Base-by-base conservation (phyloP, 1,140 invertebrate species). In the Scylla paramamosain region DNA sequence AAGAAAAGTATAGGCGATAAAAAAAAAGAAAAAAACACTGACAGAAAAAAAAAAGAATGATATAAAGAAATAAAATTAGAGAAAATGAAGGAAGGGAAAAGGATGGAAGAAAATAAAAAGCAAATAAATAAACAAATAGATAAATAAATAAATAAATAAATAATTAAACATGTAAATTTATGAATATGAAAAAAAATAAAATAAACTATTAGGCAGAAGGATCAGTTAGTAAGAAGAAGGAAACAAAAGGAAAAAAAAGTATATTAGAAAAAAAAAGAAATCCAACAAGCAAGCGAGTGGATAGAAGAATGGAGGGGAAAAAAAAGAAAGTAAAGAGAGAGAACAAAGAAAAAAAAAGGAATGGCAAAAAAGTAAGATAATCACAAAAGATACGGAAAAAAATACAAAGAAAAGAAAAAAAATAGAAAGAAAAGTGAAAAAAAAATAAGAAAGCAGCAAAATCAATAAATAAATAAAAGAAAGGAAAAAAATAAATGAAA, bases 301-400 rank as follows among this genome's bases (percentile, higher is more conserved):
- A 39, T 39, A 39, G 6, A 39, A 39, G 1, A 39, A 2, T 39
- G 39, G 6, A 39, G 39, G 1, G 39, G 6, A 6, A 29, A 31
- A 45, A 90, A 45, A 90, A 45, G 20, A 20, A 90, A 45, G 32
- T 31, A 90, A 45, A 90, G 88, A 90, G 88, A 90, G 88, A 90
- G 31, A 31, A 29, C 31, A 45, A 90, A 45, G 46, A 45, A 90
- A 20, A 90, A 45, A 2, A 39, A 39, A 6, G n/a, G n/a, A n/a
- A n/a, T n/a, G n/a, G n/a, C n/a, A n/a, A 39, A 39, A 39, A 39
- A 39, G 6, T 2, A 39, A 39, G 39, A 39, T 6, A 39, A 39
- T 39, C 6, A 39, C 39, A 39, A 39, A 39, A 39, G 39, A 39
- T 39, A 39, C 39, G 6, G 6, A 39, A 39, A 39, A 6, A 6